Evolutionary conservation across 2,888 invertebrate species (phyloP).

Genomic region (Trissonchulus latispiculum): DNA sequence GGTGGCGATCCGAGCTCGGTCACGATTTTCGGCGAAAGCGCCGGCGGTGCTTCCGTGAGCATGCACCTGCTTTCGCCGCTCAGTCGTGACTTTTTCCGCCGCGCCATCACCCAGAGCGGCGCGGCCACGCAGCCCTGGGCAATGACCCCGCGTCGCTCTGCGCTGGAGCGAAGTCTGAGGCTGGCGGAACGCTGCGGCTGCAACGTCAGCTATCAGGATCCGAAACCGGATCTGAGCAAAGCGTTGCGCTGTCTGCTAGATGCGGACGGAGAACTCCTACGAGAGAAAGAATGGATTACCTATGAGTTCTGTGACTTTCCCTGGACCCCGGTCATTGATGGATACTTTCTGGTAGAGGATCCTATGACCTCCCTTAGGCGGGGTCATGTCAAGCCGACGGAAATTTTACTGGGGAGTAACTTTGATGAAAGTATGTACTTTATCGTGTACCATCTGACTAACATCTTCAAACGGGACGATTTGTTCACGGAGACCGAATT

Average conservation of each 20-base stretch:
- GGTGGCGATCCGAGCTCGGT: conserved; percentile 33
- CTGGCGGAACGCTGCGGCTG: conserved; percentile 12
- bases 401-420: conserved; percentile 80
- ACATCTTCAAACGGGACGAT: conserved; percentile 32
- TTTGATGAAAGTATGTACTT: conserved; percentile 88
- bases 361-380: conserved; percentile 59
- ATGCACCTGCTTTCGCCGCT: conserved; percentile 49
- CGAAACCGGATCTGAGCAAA: conserved; percentile 46
- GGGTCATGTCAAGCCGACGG: conserved; percentile 80
- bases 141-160: neutral
- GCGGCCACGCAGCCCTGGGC: conserved; percentile 84
- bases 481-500: conserved; percentile 40
- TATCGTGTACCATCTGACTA: conserved; percentile 71
- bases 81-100: conserved; percentile 36
- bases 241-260: conserved; percentile 65
- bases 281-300: conserved; percentile 22
- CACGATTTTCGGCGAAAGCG: conserved; percentile 80
- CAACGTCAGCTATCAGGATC: conserved; percentile 16
- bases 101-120: conserved; percentile 80
- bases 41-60: conserved; percentile 86
- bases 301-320: conserved; percentile 59
- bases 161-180: neutral
- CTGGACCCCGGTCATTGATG: conserved; percentile 84
- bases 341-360: conserved; percentile 71
- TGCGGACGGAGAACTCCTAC: conserved; percentile 54